Conservation (phyloP, 2,113 vertebrate genomes). For the Micronycteris hirsuta region DNA sequence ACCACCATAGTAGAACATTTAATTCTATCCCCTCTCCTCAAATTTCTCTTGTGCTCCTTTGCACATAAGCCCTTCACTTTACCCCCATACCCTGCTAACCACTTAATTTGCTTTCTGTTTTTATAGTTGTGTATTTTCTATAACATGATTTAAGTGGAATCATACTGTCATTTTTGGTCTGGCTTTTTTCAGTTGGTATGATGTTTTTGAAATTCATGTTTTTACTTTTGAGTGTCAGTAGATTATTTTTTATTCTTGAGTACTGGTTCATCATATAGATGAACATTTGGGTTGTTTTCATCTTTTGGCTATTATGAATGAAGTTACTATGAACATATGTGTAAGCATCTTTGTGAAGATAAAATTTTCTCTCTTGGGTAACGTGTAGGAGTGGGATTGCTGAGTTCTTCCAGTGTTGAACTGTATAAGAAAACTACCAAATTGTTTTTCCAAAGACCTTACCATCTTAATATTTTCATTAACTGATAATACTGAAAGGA, state of each 20-base stretch:
- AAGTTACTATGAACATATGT: neutral
- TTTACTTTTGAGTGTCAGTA: neutral
- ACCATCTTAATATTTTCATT: neutral
- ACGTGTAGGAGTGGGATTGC: neutral
- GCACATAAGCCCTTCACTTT: neutral
- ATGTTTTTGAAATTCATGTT: neutral
- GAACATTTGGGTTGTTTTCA: neutral
- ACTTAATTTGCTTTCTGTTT: neutral
- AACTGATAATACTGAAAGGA: neutral
- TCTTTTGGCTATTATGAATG: neutral
- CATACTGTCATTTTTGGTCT: neutral
- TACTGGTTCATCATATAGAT: neutral
- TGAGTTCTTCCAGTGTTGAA: neutral
- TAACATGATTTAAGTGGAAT: neutral
- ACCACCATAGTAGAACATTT: neutral
- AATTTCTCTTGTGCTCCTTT: neutral
- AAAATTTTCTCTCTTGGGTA: neutral
- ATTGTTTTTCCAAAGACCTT: neutral
- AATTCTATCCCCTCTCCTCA: neutral
- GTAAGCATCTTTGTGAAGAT: neutral
- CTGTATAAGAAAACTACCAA: neutral
- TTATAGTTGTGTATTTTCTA: neutral
- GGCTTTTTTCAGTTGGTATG: neutral
- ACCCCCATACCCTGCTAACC: neutral
- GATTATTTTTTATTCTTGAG: neutral